Conservation (phyloP, 2,797 vertebrate species). For the Onychomys torridus region DNA sequence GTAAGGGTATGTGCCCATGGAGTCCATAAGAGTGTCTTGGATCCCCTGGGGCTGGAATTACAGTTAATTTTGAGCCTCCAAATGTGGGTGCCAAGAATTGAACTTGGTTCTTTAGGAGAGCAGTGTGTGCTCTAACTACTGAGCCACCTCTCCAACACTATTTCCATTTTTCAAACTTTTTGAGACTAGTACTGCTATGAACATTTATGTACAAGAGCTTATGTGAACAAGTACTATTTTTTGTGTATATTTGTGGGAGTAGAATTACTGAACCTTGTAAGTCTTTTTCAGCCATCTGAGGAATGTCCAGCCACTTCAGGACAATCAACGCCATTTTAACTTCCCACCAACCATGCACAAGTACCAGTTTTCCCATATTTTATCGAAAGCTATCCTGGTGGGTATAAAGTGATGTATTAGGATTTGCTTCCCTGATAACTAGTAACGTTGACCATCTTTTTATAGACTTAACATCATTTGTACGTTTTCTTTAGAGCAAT, state of each 20-base stretch:
- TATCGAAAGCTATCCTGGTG: not conserved
- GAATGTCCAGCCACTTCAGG: not conserved
- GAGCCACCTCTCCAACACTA: not conserved
- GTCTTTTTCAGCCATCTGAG: not conserved
- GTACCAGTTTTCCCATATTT: not conserved
- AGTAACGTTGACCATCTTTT: not conserved
- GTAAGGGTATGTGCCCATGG: too few species aligned
- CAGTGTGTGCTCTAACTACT: not conserved
- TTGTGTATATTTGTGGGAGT: not conserved
- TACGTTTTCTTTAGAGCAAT: constrained; percentile 36
- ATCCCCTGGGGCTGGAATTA: not conserved
- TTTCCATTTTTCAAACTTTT: not conserved
- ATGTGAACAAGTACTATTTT: not conserved
- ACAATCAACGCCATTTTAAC: not conserved
- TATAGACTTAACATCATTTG: not conserved
- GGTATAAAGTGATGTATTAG: not conserved
- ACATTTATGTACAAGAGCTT: not conserved
- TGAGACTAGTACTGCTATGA: not conserved
- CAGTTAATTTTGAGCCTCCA: not conserved
- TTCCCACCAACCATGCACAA: not conserved
- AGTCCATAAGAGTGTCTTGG: not conserved
- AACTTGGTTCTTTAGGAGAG: not conserved
- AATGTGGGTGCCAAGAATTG: not conserved
- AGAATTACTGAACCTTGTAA: not conserved
- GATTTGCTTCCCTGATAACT: not conserved